A percentile compares a stretch with the other conserved stretches of the same genome.
phyloP scores from a whole-genome alignment of 2,113 vertebrate species.

The Callocephalon fimbriatum region DNA sequence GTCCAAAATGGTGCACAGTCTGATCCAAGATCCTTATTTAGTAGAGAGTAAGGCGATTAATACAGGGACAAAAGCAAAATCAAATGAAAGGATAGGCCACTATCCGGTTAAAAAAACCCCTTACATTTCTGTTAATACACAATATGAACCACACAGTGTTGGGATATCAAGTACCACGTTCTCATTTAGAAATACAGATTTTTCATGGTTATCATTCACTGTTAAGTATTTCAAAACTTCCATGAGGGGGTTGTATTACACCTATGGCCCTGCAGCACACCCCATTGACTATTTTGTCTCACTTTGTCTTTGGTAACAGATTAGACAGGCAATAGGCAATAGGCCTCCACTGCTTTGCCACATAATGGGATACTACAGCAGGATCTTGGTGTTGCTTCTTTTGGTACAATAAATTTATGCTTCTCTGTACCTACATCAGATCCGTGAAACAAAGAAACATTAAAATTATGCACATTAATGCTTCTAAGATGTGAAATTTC shows the following conservation, averaged over 20 bases:
- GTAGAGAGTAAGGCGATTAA: not conserved
- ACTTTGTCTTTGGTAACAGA: not conserved
- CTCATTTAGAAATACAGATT: not conserved
- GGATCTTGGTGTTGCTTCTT: not conserved
- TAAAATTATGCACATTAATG: not conserved
- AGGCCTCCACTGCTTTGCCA: not conserved
- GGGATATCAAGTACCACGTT: not conserved
- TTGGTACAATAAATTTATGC: fast-evolving
- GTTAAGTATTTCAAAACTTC: not conserved
- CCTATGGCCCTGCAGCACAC: not conserved
- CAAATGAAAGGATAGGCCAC: not conserved
- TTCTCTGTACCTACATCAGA: not conserved
- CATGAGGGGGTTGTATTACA: not conserved
- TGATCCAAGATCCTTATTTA: not conserved
- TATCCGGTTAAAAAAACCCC: fast-evolving
- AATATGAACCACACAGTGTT: not conserved
- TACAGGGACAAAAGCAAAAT: not conserved
- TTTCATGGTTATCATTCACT: not conserved
- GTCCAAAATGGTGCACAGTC: not conserved
- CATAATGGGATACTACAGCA: not conserved
- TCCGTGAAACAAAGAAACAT: fast-evolving
- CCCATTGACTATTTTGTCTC: not conserved
- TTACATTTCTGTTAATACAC: not conserved
- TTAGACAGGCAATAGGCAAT: not conserved
- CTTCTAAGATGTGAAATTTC: not conserved